These are phyloP conservation scores for Sciurus carolinensis DNA, from an alignment of 2,797 vertebrate genomes.

Conservation along the genomic window DNA sequence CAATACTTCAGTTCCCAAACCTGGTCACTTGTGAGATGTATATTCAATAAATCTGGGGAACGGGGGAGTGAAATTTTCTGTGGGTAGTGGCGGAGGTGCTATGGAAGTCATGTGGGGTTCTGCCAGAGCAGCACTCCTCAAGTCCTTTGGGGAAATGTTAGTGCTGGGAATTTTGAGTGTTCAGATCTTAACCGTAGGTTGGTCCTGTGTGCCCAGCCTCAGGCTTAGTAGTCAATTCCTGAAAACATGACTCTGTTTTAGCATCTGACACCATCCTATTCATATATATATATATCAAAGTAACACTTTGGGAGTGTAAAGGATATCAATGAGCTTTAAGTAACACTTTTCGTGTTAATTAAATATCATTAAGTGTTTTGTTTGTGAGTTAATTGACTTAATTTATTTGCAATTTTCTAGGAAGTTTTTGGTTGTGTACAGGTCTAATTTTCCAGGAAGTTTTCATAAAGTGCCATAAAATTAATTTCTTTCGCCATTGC, in stretches of 20 bases:
- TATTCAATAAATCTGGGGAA: not conserved
- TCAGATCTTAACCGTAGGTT: not conserved
- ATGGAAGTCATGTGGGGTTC: not conserved
- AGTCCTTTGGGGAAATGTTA: not conserved
- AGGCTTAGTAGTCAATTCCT: not conserved
- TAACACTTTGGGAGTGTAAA: not conserved
- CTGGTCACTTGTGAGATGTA: not conserved
- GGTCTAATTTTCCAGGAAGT: not conserved
- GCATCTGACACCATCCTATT: not conserved
- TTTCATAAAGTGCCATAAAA: not conserved
- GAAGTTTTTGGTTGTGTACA: not conserved
- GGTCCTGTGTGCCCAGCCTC: not conserved
- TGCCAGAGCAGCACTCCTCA: not conserved
- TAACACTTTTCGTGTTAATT: slow-evolving; percentile 41
- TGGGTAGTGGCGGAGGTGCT: not conserved
- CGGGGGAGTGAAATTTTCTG: not conserved
- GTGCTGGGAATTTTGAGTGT: not conserved
- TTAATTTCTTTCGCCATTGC: not conserved
- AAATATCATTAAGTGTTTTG: slow-evolving; percentile 24
- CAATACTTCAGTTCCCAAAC: not conserved
- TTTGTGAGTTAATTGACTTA: slow-evolving; percentile 31
- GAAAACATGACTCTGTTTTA: not conserved
- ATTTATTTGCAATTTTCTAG: slow-evolving; percentile 1
- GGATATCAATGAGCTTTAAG: not conserved
- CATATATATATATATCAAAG: not conserved